Evolutionary conservation across 2,797 vertebrate genomes (phyloP).

Genomic region (Etheostoma perlongum): DNA sequence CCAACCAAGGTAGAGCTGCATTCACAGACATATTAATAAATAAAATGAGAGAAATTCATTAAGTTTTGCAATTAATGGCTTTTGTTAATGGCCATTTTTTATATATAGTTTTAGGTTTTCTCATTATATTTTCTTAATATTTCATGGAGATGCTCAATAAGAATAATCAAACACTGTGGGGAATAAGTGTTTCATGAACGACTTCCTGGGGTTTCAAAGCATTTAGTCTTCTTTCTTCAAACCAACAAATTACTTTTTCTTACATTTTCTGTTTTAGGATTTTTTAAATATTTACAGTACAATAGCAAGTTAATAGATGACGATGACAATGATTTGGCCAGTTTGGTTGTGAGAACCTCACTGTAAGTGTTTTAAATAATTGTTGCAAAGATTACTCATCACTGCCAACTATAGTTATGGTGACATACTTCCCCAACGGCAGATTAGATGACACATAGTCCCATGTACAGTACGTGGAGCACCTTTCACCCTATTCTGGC

Average conservation of each 20-base stretch:
- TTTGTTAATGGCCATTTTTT: not conserved
- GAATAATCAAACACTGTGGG: not conserved
- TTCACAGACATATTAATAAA: not conserved
- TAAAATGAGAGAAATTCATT: not conserved
- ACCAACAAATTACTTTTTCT: not conserved
- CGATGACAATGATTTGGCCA: not conserved
- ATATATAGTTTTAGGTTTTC: not conserved
- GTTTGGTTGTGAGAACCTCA: not conserved
- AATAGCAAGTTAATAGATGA: not conserved
- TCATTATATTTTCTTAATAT: not conserved
- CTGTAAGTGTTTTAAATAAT: not conserved
- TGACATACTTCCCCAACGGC: not conserved
- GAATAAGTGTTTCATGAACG: not conserved
- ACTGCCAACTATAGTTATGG: not conserved
- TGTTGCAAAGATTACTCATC: not conserved
- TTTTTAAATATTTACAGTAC: not conserved
- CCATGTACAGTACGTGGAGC: constrained; percentile 12
- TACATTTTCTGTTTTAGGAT: not conserved
- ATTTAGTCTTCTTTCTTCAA: not conserved
- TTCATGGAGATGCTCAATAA: not conserved
- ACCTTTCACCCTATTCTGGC: constrained; percentile 44
- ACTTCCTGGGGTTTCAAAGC: not conserved
- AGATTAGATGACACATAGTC: constrained; percentile 31
- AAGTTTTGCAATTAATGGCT: not conserved
- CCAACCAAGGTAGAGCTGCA: not conserved